These are phyloP conservation scores for Porites lutea DNA, from an alignment of 64 coral and sea anemone genomes.

Conservation along the genomic window DNA sequence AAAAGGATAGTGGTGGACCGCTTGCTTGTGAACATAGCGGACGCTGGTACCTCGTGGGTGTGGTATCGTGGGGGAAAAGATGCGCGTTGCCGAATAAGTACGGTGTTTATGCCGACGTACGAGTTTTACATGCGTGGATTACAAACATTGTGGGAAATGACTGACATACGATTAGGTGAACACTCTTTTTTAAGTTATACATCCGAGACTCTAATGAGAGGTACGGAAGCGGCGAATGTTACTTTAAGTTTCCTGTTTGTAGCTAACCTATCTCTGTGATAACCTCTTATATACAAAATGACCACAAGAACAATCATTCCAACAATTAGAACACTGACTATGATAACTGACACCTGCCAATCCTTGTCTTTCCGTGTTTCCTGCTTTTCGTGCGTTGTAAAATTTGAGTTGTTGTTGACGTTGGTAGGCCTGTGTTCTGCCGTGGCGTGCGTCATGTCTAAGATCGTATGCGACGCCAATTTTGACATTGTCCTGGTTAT, in stretches of 20 bases:
- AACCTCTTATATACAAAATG: neutral
- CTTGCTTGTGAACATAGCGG: slow-evolving; percentile 57
- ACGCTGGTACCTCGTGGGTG: slow-evolving; percentile 70
- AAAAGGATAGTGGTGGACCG: slow-evolving; percentile 82
- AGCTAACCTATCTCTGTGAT: neutral
- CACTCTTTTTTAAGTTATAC: neutral
- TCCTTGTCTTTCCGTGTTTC: neutral
- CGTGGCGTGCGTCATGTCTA: neutral
- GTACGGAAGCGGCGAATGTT: neutral
- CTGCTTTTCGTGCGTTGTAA: too few relatives aligned
- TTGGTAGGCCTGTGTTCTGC: neutral
- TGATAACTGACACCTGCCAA: neutral
- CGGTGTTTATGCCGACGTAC: slow-evolving; percentile 80
- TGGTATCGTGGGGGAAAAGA: slow-evolving; percentile 60
- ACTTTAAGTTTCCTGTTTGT: neutral
- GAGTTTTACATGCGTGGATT: slow-evolving; percentile 51
- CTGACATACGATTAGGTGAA: neutral
- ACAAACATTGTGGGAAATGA: neutral
- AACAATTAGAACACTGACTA: neutral
- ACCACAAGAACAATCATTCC: neutral
- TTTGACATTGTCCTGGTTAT: neutral
- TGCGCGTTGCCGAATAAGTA: slow-evolving; percentile 64
- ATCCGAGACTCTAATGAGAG: neutral
- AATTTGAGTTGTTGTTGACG: neutral
- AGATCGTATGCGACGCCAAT: neutral